Conservation (phyloP, 2,888 invertebrate species). For the Panzeria rudis region DNA sequence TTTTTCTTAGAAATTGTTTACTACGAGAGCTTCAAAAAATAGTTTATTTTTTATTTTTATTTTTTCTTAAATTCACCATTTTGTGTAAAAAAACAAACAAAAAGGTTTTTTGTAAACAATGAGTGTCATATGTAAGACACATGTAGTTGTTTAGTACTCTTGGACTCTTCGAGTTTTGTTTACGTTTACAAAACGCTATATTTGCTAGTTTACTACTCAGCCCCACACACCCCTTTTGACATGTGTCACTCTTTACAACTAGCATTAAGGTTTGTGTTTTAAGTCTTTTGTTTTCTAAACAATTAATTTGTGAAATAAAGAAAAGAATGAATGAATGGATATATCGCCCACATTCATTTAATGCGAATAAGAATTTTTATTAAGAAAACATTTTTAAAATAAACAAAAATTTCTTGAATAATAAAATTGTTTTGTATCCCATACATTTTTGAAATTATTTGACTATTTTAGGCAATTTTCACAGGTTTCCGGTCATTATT, state of each 20-base stretch:
- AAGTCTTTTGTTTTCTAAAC: constrained; percentile 58
- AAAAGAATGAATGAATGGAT: neutral
- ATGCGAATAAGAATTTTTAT: neutral
- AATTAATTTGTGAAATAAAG: neutral
- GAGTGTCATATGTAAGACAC: too few relatives aligned
- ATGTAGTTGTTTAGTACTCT: too few relatives aligned
- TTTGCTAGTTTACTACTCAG: too few relatives aligned
- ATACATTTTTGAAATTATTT: constrained; percentile 45
- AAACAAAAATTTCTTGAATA: neutral
- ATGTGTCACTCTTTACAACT: neutral
- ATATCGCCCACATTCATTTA: neutral
- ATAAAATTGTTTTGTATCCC: neutral
- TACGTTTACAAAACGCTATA: too few relatives aligned
- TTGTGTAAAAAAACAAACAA: neutral
- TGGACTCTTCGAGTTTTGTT: too few relatives aligned
- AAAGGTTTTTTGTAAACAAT: too few relatives aligned
- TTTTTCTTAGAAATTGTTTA: neutral
- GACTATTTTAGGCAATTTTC: constrained; percentile 36
- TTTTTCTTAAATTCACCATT: neutral
- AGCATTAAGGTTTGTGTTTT: constrained; percentile 44
- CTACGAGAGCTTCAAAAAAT: neutral
- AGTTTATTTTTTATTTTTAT: neutral
- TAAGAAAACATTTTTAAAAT: neutral
- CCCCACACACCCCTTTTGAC: too few relatives aligned
- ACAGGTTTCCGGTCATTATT: constrained; percentile 47